phyloP scores from a whole-genome alignment of 2,888 invertebrate genomes.

The Nemotelus pantherinus region DNA sequence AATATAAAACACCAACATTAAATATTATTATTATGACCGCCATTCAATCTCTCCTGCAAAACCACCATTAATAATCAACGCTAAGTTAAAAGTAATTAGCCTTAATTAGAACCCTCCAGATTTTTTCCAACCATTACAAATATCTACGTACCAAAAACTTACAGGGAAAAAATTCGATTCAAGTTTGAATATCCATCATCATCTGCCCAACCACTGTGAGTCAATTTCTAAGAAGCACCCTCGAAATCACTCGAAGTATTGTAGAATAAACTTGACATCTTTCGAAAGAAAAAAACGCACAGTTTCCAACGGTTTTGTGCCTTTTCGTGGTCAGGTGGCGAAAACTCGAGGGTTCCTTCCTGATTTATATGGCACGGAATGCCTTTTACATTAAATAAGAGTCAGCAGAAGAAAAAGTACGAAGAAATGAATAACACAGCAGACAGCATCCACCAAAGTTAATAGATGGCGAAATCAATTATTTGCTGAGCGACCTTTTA shows the following conservation, averaged over 20 bases:
- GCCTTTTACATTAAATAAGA: conserved; percentile 2
- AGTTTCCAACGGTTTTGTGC: conserved; percentile 11
- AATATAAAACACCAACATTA: too few relatives aligned
- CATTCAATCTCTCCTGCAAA: background rate
- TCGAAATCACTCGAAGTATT: background rate
- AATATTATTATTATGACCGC: too few relatives aligned
- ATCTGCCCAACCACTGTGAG: background rate
- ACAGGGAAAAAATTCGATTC: background rate
- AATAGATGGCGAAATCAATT: conserved; percentile 45
- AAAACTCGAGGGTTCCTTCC: conserved; percentile 18
- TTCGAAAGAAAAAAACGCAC: conserved; percentile 7
- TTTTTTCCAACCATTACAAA: background rate
- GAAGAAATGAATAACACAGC: background rate
- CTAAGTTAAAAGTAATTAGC: conserved; percentile 8
- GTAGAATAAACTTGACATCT: conserved; percentile 4
- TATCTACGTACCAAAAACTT: background rate
- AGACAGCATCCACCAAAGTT: conserved; percentile 26
- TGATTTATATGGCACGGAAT: conserved; percentile 17
- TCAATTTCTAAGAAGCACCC: background rate
- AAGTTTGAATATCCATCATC: background rate
- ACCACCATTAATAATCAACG: conserved; percentile 17
- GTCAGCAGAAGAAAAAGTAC: background rate
- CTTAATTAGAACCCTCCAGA: conserved; percentile 15
- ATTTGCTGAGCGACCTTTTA: conserved; percentile 38
- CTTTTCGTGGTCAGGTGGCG: conserved; percentile 42